phyloP scores from a whole-genome alignment of 2,888 invertebrate species.

The Scelioninae gen. 2 region DNA sequence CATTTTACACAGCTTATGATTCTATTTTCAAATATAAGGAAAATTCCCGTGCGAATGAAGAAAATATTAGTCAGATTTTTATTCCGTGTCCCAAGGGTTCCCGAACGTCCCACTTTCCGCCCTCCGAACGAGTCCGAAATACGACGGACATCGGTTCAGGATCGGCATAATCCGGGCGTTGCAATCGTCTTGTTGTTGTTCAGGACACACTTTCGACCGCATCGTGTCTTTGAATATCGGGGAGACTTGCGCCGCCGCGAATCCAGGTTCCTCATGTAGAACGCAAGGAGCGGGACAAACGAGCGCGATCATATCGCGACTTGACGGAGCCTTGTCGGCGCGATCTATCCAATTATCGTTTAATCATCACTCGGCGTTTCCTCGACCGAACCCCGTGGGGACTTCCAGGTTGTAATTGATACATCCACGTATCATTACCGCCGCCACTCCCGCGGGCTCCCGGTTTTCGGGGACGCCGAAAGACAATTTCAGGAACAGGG shows the following conservation, averaged over 20 bases:
- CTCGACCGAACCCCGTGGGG: slow-evolving; percentile 36
- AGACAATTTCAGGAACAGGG: no score
- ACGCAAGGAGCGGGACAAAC: slow-evolving; percentile 69
- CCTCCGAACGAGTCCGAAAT: no score
- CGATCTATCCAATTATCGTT: slow-evolving; percentile 75
- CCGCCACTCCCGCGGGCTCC: no score
- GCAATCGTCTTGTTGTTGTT: slow-evolving; percentile 31
- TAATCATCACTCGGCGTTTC: slow-evolving; percentile 67
- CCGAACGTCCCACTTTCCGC: no score
- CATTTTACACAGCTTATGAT: no score
- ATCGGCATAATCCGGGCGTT: slow-evolving; percentile 42
- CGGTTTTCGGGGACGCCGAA: no score
- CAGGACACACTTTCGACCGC: slow-evolving; percentile 46
- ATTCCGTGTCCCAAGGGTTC: slow-evolving; percentile 1
- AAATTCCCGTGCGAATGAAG: no score
- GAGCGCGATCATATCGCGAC: slow-evolving; percentile 71
- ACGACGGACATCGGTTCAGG: no score
- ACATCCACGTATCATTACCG: slow-evolving; percentile 40
- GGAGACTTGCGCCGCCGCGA: slow-evolving; percentile 20
- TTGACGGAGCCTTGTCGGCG: slow-evolving; percentile 71
- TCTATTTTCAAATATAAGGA: no score
- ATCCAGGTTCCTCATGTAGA: slow-evolving; percentile 61
- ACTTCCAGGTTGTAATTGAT: slow-evolving; percentile 41
- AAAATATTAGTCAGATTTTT: no score
- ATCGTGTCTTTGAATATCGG: slow-evolving; percentile 51